These are phyloP conservation scores for Halcyon smyrnensis DNA, from an alignment of 2,797 vertebrate species.

Conservation along the genomic window DNA sequence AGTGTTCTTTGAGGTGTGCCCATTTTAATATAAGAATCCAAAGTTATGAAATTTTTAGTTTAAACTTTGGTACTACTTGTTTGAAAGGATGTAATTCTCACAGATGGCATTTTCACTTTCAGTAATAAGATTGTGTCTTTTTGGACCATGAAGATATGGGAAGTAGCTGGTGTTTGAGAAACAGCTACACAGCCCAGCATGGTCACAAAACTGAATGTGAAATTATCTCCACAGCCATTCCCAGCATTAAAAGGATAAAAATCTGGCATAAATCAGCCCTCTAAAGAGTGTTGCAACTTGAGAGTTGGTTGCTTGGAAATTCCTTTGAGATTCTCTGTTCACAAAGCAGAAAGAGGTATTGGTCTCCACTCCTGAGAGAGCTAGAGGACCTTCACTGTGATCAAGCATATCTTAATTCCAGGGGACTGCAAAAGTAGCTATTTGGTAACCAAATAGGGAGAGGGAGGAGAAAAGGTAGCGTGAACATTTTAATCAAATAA, in stretches of 20 bases:
- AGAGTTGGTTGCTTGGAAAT: neutral
- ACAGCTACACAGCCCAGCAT: neutral
- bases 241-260: neutral
- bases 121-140: neutral
- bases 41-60: neutral
- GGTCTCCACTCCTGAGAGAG: neutral
- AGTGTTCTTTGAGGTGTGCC: neutral
- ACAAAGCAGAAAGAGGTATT: neutral
- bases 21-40: neutral
- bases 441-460: neutral
- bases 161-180: neutral
- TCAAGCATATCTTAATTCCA: neutral
- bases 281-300: neutral
- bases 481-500: neutral
- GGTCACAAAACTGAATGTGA: fast-evolving
- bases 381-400: neutral
- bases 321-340: neutral
- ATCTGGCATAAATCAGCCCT: neutral
- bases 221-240: neutral
- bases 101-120: neutral
- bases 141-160: neutral
- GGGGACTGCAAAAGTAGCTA: neutral
- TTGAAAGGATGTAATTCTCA: fast-evolving
- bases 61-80: neutral
- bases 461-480: neutral